Conservation (phyloP, 2,797 vertebrate genomes). For the Tolypeutes matacus region DNA sequence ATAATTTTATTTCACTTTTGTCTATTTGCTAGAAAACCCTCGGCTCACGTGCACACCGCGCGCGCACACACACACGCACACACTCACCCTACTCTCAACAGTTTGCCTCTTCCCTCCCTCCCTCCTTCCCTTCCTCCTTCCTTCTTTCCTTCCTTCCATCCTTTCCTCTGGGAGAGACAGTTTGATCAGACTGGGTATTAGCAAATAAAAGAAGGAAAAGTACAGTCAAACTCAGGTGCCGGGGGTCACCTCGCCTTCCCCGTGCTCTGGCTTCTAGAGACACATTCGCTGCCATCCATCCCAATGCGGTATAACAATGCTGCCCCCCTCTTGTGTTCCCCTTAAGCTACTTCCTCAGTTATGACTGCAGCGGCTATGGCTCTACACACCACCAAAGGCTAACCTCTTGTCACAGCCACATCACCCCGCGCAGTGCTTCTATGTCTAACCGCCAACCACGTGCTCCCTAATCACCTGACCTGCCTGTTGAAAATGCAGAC, state of each 20-base stretch:
- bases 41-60: neutral
- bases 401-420: neutral
- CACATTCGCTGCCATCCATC: neutral
- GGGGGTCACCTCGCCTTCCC: neutral
- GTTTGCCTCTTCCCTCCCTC: neutral
- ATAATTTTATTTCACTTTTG: conserved; percentile 31
- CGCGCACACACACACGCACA: neutral
- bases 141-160: neutral
- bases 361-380: neutral
- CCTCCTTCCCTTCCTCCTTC: neutral
- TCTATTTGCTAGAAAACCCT: neutral
- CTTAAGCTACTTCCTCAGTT: neutral
- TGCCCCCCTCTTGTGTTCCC: neutral
- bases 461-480: neutral
- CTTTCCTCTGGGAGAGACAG: neutral
- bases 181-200: neutral
- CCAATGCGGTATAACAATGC: neutral
- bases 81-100: neutral
- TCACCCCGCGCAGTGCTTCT: neutral
- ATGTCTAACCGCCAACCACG: neutral
- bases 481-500: neutral
- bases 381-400: neutral
- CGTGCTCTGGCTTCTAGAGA: neutral
- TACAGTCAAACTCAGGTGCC: fast-evolving
- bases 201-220: neutral